Base-by-base conservation (phyloP, 2,888 invertebrate genomes). In the Rotaria socialis region DNA sequence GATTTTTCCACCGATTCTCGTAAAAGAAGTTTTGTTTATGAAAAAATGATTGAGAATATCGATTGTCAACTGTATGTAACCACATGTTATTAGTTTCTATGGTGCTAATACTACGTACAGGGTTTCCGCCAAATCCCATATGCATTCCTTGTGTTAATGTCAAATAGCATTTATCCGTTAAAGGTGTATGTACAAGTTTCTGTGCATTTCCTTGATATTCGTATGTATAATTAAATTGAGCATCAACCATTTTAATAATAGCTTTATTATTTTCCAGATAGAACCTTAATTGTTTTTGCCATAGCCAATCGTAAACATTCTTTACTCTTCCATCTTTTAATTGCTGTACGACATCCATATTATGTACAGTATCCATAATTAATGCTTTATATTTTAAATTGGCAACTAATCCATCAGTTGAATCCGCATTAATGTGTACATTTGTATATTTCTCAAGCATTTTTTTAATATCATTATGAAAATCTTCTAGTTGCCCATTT, bases 191-290 rank as follows among this genome's bases (percentile, higher is more conserved):
- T 11, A 99, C 99, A 89, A 99, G 93, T 91, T 97, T 97, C 60
- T 95, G 94, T 4, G 95, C 94, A 91, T 96, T 96, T n/a, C 99
- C 99, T 89, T 98, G 94, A 91, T 98, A 99, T 92, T 99, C 99
- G 90, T 96, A 99, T 0, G 97, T 96, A 91, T 99, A 99, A 50
- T 95, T 93, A 92, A 99, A 96, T 91, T 95, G 94, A 27, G 97
- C 95, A 90, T 96, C 94, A 10, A 95, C 97, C 95, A 98, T 97
- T 91, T 94, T 94, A 86, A 96, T 93, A 1, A 94, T 92, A 24
- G 95, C 94, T 87, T 93, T 93, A 16, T 93, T 89, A 86, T 90
- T 67, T 80, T 74, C 85, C 11, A 88, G 47, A 85, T 60, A 86
- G 41, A 84, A 87, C 84, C 58, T 86, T 74, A 98, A 93, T 91